Base-by-base conservation (phyloP, 2,888 invertebrate species). In the Rhingia campestris region DNA sequence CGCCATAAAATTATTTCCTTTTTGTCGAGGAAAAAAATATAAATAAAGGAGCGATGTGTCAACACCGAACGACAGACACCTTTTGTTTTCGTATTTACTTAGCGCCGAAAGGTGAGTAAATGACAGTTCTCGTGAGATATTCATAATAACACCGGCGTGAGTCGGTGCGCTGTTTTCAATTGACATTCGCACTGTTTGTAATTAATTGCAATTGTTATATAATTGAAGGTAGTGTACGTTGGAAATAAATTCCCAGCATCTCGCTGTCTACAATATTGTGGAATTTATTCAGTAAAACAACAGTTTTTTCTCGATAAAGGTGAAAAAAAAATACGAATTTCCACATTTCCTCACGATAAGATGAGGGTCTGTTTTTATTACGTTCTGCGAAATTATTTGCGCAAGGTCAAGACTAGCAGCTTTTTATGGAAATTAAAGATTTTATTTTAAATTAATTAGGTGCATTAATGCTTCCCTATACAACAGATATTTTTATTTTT, bases 161-260 rank as follows among this genome's bases (percentile, higher is more conserved):
- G 56, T 64, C 22, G 49, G 58, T 66, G 58, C 35, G n/a, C 35
- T 45, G 3, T 43, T 45, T 12, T 7, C n/a, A 45, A 35, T 63
- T 63, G 47, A 47, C 61, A 63, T 35, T 22, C 47, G 22, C 47
- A 49, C 35, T 37, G 47, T 47, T 22, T 47, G 61, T 63, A 63
- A 63, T 63, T 47, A 37, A 63, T 47, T 63, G 61, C 47, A 63
- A 47, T 63, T 22, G 35, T 63, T 63, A 47, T 47, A 63, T 47
- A 63, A 63, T 47, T 47, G 10, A 63, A 35, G 35, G 45, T 47
- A 35, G 35, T 22, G 22, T 22, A 14, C 37, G 43, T 4, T 63
- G 10, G 4, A 22, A 37, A 47, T 61, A 35, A 61, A 61, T 33
- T 33, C 12, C 10, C 45, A 61, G 35, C 33, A 47, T 9, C n/a